Percentiles rank a stretch among this genome's conserved stretches.
phyloP scores from a whole-genome alignment of 2,113 vertebrate species.

The Dicentrarchus labrax region DNA sequence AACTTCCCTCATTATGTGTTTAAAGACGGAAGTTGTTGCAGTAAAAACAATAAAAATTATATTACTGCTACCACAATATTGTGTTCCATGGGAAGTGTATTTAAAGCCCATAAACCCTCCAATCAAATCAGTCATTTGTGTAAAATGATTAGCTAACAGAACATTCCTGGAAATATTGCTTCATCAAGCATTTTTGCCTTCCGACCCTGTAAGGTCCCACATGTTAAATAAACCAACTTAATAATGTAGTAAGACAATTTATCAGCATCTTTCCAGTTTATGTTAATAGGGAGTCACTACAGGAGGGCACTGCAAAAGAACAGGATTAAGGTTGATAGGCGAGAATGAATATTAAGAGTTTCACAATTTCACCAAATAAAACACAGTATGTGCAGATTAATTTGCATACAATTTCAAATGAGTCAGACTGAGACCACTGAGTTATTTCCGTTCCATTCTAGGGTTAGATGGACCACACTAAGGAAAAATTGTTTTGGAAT shows the following conservation, averaged over 20 bases:
- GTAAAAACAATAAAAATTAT: constrained; percentile 26
- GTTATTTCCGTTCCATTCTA: too few relatives aligned
- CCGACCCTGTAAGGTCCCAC: constrained; percentile 7
- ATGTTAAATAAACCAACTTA: constrained; percentile 41
- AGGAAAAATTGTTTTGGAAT: too few relatives aligned
- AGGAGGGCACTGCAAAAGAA: constrained; percentile 6
- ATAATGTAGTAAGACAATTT: constrained; percentile 34
- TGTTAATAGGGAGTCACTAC: background rate
- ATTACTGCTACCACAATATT: constrained; percentile 4
- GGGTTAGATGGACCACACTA: too few relatives aligned
- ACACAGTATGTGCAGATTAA: background rate
- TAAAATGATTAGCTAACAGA: constrained; percentile 12
- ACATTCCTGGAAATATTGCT: constrained; percentile 49
- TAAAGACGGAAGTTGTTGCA: constrained; percentile 13
- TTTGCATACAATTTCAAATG: background rate
- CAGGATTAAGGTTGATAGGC: background rate
- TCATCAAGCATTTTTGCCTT: constrained; percentile 35
- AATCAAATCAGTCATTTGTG: constrained; percentile 13
- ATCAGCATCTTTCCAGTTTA: constrained; percentile 30
- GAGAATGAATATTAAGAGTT: too few relatives aligned
- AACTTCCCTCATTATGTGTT: constrained; percentile 25
- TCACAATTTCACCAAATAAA: too few relatives aligned
- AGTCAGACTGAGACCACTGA: too few relatives aligned
- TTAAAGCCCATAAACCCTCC: background rate
- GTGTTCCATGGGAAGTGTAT: constrained; percentile 2